These are phyloP conservation scores for Halcyon badia DNA, from an alignment of 2,797 vertebrate species.

Conservation along the genomic window DNA sequence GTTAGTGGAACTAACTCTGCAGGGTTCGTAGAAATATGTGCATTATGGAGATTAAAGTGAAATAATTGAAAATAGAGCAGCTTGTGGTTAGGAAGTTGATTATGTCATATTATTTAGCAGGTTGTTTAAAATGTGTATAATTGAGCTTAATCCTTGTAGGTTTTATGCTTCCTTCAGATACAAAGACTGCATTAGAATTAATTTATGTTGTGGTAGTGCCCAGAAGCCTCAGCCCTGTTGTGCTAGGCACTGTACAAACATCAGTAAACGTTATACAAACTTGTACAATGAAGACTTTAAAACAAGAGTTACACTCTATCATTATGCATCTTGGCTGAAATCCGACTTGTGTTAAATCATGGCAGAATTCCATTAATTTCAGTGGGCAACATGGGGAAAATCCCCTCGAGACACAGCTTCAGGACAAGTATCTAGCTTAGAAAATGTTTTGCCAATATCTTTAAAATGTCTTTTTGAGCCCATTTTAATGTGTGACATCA, in stretches of 20 bases:
- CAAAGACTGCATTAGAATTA: conserved; percentile 52
- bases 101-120: conserved; percentile 43
- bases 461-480: neutral
- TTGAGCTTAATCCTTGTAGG: conserved; percentile 54
- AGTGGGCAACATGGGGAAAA: neutral
- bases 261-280: neutral
- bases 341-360: neutral
- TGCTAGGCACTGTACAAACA: conserved; percentile 5
- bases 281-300: neutral
- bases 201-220: conserved; percentile 53
- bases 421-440: neutral
- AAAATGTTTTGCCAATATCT: neutral
- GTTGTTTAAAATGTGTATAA: conserved; percentile 56
- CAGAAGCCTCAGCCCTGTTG: conserved; percentile 46
- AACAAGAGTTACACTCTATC: conserved; percentile 5
- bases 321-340: conserved; percentile 20
- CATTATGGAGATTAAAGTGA: conserved; percentile 45
- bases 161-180: conserved; percentile 31
- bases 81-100: conserved; percentile 59
- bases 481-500: neutral
- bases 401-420: neutral
- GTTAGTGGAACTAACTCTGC: conserved; percentile 27
- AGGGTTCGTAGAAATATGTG: neutral
- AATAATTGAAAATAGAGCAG: conserved; percentile 42
- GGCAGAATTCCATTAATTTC: conserved; percentile 9